Base-by-base conservation (phyloP, 2,113 vertebrate species). In the Myrmecophaga tridactyla region DNA sequence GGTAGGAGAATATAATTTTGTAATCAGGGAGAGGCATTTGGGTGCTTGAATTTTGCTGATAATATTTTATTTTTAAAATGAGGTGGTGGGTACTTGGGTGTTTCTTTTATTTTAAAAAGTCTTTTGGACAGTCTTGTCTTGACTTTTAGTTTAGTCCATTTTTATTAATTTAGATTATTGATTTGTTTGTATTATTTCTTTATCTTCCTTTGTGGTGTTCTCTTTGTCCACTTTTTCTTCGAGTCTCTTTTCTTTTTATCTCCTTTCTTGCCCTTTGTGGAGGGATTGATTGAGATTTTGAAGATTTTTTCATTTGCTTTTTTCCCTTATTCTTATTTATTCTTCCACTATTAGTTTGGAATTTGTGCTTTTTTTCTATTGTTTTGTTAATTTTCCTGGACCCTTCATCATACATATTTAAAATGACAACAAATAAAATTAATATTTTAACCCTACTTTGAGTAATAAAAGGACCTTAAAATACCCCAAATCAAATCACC, bases 181-280 rank as follows among this genome's bases (percentile, higher is more conserved):
- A 91, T 80, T 87, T 75, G 20, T 83, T 51, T 93, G 75, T 41
- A 39, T 58, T 63, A 11, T 90, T 76, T 90, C 58, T 94, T 65
- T 77, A 15, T 56, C 27, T 65, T 51, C 41, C 34, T 77, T 77
- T 63, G n/a, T 76, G 31, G 25, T 81, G 73, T 21, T 77, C 11
- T 86, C 25, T 36, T 85, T 73, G 39, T 23, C 21, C 7, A 12
- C 12, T 46, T 78, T 84, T 65, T 65, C 53, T 82, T 3, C 58
- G 3, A 63, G 75, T 76, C 15, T 39, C 4, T 86, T 84, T 75
- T 20, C 17, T 67, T 41, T 41, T 84, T 67, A 58, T 63, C 11
- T 12, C 76, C 14, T 80, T 69, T 39, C 9, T 89, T 95, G 72
- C 0, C 39, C 86, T 56, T 41, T 36, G 48, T 43, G 36, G 25